A percentile compares a stretch with the other conserved stretches of the same genome.
These are phyloP conservation scores for Jacana jacana DNA, from an alignment of 2,113 vertebrate genomes.

Conservation along the genomic window DNA sequence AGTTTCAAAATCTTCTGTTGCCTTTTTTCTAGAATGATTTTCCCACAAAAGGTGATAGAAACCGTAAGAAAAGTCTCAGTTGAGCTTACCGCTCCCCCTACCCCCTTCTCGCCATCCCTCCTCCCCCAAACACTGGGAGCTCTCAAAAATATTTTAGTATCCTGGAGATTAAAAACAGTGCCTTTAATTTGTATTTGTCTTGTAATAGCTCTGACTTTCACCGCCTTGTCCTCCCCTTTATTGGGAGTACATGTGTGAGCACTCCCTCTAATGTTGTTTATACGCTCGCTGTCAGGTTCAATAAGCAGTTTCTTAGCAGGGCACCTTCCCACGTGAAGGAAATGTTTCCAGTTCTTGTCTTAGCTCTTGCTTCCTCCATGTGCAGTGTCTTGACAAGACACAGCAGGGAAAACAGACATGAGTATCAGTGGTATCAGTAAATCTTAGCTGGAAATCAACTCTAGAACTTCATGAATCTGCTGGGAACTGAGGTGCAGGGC, in stretches of 20 bases:
- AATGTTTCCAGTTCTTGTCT: constrained; percentile 20
- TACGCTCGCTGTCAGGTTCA: constrained; percentile 8
- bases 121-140: not conserved
- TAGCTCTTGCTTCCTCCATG: not conserved
- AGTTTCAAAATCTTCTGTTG: constrained; percentile 4
- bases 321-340: constrained; percentile 45
- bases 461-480: not conserved
- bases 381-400: not conserved
- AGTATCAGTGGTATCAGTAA: not conserved
- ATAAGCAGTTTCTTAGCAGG: constrained; percentile 31
- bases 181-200: constrained; percentile 26
- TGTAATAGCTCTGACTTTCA: constrained; percentile 50
- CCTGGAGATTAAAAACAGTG: constrained; percentile 16
- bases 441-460: not conserved
- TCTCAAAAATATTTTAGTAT: constrained; percentile 15
- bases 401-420: not conserved
- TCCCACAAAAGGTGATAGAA: not conserved
- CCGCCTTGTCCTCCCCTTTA: constrained; percentile 4
- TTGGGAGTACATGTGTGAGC: not conserved
- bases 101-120: not conserved
- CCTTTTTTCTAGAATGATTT: not conserved
- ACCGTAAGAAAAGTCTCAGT: not conserved
- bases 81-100: not conserved
- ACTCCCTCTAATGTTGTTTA: constrained; percentile 41
- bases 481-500: not conserved